phyloP scores from a whole-genome alignment of 1,140 invertebrate genomes.

The Drosophila kikkawai region DNA sequence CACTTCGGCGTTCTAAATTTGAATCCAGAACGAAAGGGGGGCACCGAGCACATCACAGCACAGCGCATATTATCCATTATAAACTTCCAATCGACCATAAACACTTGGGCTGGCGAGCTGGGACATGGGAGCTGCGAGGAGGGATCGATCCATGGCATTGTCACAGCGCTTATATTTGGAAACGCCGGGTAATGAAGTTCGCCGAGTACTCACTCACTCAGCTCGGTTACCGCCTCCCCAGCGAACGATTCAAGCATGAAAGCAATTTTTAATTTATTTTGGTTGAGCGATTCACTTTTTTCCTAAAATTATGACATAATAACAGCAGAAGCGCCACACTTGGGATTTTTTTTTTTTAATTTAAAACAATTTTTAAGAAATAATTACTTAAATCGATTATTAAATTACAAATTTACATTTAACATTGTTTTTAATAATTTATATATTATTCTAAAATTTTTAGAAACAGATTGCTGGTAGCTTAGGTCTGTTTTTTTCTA shows the following conservation, averaged over 20 bases:
- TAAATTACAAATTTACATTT: too few species aligned
- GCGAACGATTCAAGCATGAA: slow-evolving; percentile 77
- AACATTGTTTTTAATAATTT: too few species aligned
- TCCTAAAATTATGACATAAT: slow-evolving; percentile 84
- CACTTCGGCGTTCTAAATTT: slow-evolving; percentile 62
- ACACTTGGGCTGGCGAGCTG: slow-evolving; percentile 60
- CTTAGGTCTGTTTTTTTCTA: too few species aligned
- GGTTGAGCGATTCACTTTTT: slow-evolving; percentile 79
- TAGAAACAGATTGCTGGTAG: too few species aligned
- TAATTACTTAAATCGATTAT: not conserved
- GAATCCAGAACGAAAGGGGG: slow-evolving; percentile 37
- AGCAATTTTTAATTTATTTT: slow-evolving; percentile 84
- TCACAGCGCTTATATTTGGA: slow-evolving; percentile 71
- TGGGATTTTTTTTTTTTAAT: not conserved
- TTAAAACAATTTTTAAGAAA: not conserved
- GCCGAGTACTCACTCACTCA: slow-evolving; percentile 47
- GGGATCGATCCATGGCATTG: slow-evolving; percentile 55
- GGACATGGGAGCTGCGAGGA: slow-evolving; percentile 10
- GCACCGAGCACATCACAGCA: slow-evolving; percentile 5
- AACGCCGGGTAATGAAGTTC: slow-evolving; percentile 60
- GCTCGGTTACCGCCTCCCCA: not conserved
- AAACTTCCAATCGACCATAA: slow-evolving; percentile 82
- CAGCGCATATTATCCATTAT: slow-evolving; percentile 72
- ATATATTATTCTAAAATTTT: too few species aligned
- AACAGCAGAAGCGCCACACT: slow-evolving; percentile 47